Evolutionary conservation across 2,888 invertebrate species (phyloP).

Genomic region (Leistus spinibarbis): DNA sequence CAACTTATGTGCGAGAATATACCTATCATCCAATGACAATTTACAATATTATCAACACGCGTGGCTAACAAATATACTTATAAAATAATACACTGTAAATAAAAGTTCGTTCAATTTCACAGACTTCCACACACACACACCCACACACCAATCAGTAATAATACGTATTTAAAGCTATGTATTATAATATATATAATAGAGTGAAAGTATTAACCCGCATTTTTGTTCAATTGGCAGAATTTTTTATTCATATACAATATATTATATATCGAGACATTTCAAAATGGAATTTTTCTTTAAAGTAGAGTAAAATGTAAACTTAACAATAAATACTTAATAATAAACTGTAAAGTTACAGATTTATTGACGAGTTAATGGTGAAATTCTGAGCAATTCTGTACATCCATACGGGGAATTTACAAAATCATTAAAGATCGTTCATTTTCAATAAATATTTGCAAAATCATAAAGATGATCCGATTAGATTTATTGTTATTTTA

Average conservation of each 20-base stretch:
- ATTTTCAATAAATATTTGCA: too few relatives aligned
- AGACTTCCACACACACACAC: slow-evolving; percentile 45
- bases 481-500: too few relatives aligned
- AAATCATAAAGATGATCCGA: too few relatives aligned
- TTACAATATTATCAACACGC: slow-evolving; percentile 19
- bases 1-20: slow-evolving; percentile 27
- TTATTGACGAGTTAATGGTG: slow-evolving; percentile 3
- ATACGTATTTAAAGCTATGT: slow-evolving; percentile 49
- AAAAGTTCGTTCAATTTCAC: slow-evolving; percentile 26
- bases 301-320: slow-evolving; percentile 36
- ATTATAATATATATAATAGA: slow-evolving; percentile 42
- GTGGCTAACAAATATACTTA: slow-evolving; percentile 23
- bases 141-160: slow-evolving; percentile 41
- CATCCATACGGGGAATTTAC: too few relatives aligned
- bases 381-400: too few relatives aligned
- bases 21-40: slow-evolving; percentile 16
- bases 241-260: slow-evolving; percentile 45
- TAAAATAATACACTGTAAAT: slow-evolving; percentile 36
- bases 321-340: slow-evolving; percentile 2
- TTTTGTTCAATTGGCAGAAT: slow-evolving; percentile 55
- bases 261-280: slow-evolving; percentile 38
- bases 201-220: slow-evolving; percentile 51
- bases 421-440: too few relatives aligned
- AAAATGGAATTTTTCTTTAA: slow-evolving; percentile 35
- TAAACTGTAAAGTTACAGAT: slow-evolving; percentile 10